These are phyloP conservation scores for Doris montereyensis DNA, from an alignment of 2,888 invertebrate species.

Conservation along the genomic window DNA sequence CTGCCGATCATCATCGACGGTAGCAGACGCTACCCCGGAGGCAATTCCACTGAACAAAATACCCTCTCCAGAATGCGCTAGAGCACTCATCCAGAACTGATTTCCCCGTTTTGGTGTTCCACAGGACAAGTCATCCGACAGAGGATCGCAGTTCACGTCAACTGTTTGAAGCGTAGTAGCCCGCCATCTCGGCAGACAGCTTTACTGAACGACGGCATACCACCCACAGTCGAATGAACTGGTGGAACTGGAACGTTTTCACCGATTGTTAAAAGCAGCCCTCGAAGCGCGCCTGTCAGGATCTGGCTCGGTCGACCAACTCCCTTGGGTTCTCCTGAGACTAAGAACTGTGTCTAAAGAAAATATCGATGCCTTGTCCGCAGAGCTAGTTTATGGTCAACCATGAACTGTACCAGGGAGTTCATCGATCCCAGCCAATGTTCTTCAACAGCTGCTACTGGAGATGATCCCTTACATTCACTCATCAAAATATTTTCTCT, in stretches of 20 bases:
- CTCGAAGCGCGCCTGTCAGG: constrained; percentile 31
- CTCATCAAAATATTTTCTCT: too few species aligned
- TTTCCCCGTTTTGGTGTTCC: too few species aligned
- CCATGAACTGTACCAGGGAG: too few species aligned
- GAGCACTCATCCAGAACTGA: background rate
- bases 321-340: too few species aligned
- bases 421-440: too few species aligned
- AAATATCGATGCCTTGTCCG: too few species aligned
- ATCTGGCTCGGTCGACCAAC: too few species aligned
- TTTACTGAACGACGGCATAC: background rate
- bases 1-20: background rate
- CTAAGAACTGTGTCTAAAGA: too few species aligned
- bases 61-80: background rate
- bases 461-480: too few species aligned
- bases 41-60: background rate
- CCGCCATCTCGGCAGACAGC: too few species aligned
- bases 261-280: constrained; percentile 30
- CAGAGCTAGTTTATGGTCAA: too few species aligned
- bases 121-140: background rate
- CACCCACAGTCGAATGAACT: constrained; percentile 30
- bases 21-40: background rate
- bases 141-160: background rate
- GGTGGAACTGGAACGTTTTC: constrained; percentile 37
- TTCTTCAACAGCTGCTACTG: too few species aligned
- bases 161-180: background rate